phyloP scores from a whole-genome alignment of 2,113 vertebrate genomes.

The Pachyramphus minor region DNA sequence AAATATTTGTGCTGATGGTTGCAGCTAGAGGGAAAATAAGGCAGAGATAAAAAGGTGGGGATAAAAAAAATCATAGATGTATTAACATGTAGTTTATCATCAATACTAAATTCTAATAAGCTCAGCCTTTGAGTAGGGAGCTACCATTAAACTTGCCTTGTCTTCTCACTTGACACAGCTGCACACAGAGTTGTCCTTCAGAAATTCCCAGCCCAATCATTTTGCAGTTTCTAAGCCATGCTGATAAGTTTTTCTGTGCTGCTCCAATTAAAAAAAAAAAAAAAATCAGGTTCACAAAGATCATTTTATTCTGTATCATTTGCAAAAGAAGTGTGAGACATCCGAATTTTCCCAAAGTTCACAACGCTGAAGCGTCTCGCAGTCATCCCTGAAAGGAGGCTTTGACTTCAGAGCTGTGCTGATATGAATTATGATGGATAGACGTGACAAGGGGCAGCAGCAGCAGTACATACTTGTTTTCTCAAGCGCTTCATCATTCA shows the following conservation, averaged over 20 bases:
- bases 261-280: neutral
- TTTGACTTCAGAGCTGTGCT: constrained; percentile 7
- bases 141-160: neutral
- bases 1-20: neutral
- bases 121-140: neutral
- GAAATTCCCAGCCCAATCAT: neutral
- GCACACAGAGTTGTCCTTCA: neutral
- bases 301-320: neutral
- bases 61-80: neutral
- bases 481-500: constrained; percentile 41
- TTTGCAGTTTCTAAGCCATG: neutral
- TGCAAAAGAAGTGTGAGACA: neutral
- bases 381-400: neutral
- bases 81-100: neutral
- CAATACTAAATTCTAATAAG: neutral
- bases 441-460: neutral
- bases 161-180: neutral
- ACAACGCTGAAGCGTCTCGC: neutral
- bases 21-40: neutral
- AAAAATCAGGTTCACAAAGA: neutral
- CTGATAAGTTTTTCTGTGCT: neutral
- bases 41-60: neutral
- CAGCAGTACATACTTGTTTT: constrained; percentile 31
- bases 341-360: neutral
- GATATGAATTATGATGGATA: constrained; percentile 19